A percentile compares a stretch with the other conserved stretches of the same genome.
These are phyloP conservation scores for Agrochola lota DNA, from an alignment of 2,888 invertebrate genomes.

Conservation along the genomic window DNA sequence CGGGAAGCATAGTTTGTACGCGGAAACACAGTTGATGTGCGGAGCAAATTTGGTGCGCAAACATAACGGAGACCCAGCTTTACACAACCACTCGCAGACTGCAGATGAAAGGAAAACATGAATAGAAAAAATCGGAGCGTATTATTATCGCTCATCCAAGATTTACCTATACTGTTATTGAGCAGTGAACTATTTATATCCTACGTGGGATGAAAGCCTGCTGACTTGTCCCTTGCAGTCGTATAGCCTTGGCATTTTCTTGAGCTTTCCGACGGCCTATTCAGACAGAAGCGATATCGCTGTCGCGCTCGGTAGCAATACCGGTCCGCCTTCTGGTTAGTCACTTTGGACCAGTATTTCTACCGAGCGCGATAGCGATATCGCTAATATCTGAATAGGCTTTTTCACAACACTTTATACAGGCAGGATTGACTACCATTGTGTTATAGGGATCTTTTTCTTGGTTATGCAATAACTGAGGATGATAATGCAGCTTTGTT, in stretches of 20 bases:
- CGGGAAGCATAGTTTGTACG: not conserved
- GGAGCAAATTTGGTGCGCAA: not conserved
- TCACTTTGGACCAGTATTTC: too few relatives aligned
- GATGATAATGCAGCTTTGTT: not conserved
- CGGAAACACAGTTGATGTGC: not conserved
- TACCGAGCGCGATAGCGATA: too few relatives aligned
- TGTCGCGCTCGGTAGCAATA: too few relatives aligned
- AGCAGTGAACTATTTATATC: conserved; percentile 26
- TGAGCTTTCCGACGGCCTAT: not conserved
- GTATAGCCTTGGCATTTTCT: conserved; percentile 26
- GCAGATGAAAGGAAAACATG: not conserved
- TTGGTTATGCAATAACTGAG: not conserved
- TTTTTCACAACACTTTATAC: not conserved
- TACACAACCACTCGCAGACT: not conserved
- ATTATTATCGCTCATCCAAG: conserved; percentile 1
- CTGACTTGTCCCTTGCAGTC: conserved; percentile 27
- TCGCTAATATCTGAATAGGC: too few relatives aligned
- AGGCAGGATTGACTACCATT: not conserved
- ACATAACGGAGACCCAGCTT: not conserved
- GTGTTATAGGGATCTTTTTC: not conserved
- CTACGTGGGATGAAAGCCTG: conserved; percentile 11
- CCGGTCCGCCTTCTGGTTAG: too few relatives aligned
- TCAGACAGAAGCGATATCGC: too few relatives aligned
- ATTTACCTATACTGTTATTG: conserved; percentile 23
- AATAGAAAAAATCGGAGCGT: not conserved